Conservation (phyloP, 2,797 vertebrate genomes). For the Meriones psammophilus region DNA sequence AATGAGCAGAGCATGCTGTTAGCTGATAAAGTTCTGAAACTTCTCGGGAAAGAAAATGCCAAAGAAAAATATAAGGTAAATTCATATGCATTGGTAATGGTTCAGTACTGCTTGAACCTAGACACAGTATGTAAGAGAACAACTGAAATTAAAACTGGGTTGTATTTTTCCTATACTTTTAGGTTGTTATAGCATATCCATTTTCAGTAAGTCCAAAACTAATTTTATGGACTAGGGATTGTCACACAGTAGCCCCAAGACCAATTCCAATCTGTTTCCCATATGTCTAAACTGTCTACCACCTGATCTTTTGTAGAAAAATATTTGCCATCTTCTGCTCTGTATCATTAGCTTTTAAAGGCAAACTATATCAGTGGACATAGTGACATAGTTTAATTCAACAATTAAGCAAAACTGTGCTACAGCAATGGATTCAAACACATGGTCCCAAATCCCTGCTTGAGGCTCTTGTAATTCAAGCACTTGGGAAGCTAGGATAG, state of each 20-base stretch:
- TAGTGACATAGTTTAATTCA: constrained; percentile 62
- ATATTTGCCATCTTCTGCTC: background rate
- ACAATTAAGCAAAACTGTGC: background rate
- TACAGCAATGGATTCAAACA: background rate
- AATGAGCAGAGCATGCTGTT: constrained; percentile 99
- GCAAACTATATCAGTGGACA: background rate
- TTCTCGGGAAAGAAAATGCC: constrained; percentile 99
- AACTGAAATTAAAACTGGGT: constrained; percentile 33
- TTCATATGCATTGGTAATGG: constrained; percentile 20
- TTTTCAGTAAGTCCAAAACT: constrained; percentile 26
- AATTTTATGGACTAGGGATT: background rate
- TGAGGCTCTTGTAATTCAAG: background rate
- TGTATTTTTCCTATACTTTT: constrained; percentile 24
- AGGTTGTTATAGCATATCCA: background rate
- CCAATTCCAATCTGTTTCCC: background rate
- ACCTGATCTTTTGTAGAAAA: constrained; percentile 18
- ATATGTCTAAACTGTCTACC: constrained; percentile 43
- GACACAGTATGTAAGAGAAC: background rate
- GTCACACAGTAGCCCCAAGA: background rate
- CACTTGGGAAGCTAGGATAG: background rate
- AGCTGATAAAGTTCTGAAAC: constrained; percentile 98
- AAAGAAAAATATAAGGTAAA: constrained; percentile 99
- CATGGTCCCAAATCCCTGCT: background rate
- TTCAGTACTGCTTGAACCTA: constrained; percentile 26
- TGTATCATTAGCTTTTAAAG: constrained; percentile 54